Evolutionary conservation across 2,797 vertebrate genomes (phyloP), one percentile per base, ranked within the genome.

Genomic region (Sebastes iracundus): DNA sequence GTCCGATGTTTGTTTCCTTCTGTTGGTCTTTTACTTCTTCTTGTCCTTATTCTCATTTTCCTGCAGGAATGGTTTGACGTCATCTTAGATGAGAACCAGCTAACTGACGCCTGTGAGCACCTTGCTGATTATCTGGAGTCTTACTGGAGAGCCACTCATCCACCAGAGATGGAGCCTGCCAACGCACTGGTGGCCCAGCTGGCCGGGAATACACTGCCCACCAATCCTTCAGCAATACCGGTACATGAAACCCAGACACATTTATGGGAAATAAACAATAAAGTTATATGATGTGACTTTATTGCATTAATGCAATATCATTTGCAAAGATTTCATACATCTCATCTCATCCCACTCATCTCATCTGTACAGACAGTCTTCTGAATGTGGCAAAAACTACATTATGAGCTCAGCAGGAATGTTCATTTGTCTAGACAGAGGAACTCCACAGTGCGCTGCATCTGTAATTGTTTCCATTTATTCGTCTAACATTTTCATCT

Each of bases 81-180:
- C 80, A 99, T 99, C 92, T 92, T 99, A 91, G 98, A 99, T 80
- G 99, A 99, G 95, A 99, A 99, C 94, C 98, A 99, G 95, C 96
- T 99, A 18, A 96, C 97, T 71, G 99, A 99, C 71, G 99, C 99
- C 64, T 99, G 99, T 93, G 99, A 99, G 90, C 99, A 99, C 94
- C 96, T 99, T 4, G 97, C 99, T 22, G 98, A 99, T 87, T 99
- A 99, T 71, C 93, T 99, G 93, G 99, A 99, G 95, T 97, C 97
- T 58, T 99, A 99, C 92, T 99, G 99, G 99, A 98, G 97, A 94
- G 96, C 98, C 83, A 99, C 98, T 52, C 98, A 98, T 72, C 97
- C 97, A 7, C 97, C 97, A 89, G 98, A 97, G 93, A 96, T 94
- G 91, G 97, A 97, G 87, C 94, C 96, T 71, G 93, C 94, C 83